A percentile compares a stretch with the other conserved stretches of the same genome.
Evolutionary conservation across 2,888 invertebrate species (phyloP).

Genomic region (Schrankia costaestrigalis): DNA sequence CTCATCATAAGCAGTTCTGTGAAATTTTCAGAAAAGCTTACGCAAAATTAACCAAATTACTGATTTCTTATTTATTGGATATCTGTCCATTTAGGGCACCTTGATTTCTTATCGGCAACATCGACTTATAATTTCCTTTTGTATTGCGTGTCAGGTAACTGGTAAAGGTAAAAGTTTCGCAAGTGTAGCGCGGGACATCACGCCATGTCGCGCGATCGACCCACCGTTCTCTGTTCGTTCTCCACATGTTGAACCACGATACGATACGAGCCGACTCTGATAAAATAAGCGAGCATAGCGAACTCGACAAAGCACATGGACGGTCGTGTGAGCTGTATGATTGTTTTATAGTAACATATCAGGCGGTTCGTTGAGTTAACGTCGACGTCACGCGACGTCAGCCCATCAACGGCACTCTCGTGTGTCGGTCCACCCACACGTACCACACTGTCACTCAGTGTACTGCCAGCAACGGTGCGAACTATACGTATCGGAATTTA

Average conservation of each 20-base stretch:
- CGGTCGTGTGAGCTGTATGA: constrained; percentile 29
- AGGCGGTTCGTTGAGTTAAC: constrained; percentile 23
- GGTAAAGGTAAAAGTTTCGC: constrained; percentile 54
- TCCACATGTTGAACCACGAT: background rate
- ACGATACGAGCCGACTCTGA: background rate
- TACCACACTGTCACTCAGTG: constrained; percentile 10
- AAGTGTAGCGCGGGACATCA: constrained; percentile 61
- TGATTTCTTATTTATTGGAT: too few relatives aligned
- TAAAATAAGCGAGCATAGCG: constrained; percentile 6
- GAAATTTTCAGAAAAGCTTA: too few relatives aligned
- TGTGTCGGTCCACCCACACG: constrained; percentile 39
- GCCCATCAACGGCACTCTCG: constrained; percentile 31
- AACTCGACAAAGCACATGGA: constrained; percentile 32
- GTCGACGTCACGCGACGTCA: constrained; percentile 58
- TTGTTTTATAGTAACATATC: constrained; percentile 30
- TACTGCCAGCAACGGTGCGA: constrained; percentile 27
- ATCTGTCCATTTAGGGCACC: too few relatives aligned
- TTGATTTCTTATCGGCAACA: too few relatives aligned
- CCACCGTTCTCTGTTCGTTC: constrained; percentile 17
- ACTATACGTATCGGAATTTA: constrained; percentile 48
- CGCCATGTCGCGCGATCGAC: constrained; percentile 70
- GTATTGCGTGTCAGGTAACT: constrained; percentile 21
- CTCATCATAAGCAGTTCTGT: too few relatives aligned
- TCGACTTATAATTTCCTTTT: constrained; percentile 18
- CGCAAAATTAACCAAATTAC: too few relatives aligned